phyloP scores from a whole-genome alignment of 1,140 invertebrate genomes.

The Agraylea sexmaculata region DNA sequence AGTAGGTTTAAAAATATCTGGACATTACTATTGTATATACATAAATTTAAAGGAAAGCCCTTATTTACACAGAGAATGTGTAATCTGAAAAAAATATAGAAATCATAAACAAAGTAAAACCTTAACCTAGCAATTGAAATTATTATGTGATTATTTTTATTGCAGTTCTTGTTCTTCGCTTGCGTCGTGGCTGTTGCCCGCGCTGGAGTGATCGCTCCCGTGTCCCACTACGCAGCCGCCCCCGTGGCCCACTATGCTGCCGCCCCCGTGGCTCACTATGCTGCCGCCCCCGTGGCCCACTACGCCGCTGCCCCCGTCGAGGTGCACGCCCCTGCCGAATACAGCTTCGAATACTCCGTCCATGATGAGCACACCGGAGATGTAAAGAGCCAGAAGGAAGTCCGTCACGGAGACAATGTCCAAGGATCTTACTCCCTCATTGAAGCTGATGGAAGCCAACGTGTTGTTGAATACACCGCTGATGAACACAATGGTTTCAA shows the following conservation, averaged over 20 bases:
- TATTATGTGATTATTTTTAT: conserved; percentile 2
- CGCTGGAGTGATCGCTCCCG: conserved; percentile 20
- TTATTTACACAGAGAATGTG: background rate
- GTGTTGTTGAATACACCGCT: conserved; percentile 61
- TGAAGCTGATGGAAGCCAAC: conserved; percentile 54
- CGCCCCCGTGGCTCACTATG: conserved; percentile 21
- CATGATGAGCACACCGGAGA: conserved; percentile 45
- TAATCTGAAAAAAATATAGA: background rate
- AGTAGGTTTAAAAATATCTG: conserved; percentile 6
- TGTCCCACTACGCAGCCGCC: conserved; percentile 17
- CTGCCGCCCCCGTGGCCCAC: conserved; percentile 19
- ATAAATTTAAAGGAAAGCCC: background rate
- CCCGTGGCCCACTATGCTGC: conserved; percentile 21
- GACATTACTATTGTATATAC: background rate
- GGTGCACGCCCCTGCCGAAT: conserved; percentile 33
- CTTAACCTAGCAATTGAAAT: background rate
- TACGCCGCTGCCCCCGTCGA: conserved; percentile 24
- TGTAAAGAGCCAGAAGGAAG: conserved; percentile 47
- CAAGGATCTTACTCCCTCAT: conserved; percentile 46
- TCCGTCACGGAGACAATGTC: conserved; percentile 47
- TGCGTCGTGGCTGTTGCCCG: conserved; percentile 18
- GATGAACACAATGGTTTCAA: conserved; percentile 60
- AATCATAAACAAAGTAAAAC: background rate
- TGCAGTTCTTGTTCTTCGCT: conserved; percentile 17
- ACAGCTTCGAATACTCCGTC: conserved; percentile 43